Percentiles rank a stretch among this genome's conserved stretches.
phyloP scores from a whole-genome alignment of 2,888 invertebrate genomes.

The Caenorhabditis sp. region DNA sequence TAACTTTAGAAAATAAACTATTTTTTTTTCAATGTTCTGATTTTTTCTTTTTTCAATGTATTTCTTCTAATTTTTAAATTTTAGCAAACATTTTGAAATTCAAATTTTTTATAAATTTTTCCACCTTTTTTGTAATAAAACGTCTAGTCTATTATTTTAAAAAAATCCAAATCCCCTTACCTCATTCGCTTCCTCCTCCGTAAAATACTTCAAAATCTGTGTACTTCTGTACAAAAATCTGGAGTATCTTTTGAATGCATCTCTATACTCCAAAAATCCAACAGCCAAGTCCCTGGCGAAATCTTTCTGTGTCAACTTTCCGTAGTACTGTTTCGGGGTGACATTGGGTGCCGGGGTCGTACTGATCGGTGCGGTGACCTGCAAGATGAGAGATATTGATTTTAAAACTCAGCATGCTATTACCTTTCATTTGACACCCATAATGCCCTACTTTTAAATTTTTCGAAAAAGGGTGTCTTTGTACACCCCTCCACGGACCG shows the following conservation, averaged over 20 bases:
- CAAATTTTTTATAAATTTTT: not conserved
- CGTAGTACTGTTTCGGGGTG: not conserved
- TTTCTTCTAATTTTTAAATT: no score
- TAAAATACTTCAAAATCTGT: not conserved
- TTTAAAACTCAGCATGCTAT: not conserved
- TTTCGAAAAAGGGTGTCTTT: no score
- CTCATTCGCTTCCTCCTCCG: not conserved
- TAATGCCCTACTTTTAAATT: not conserved
- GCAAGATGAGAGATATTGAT: not conserved
- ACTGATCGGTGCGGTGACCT: not conserved
- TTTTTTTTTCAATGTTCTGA: no score
- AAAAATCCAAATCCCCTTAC: not conserved
- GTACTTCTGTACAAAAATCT: slow-evolving; percentile 6
- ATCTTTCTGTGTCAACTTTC: not conserved
- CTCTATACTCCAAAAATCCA: not conserved
- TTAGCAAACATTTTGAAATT: no score
- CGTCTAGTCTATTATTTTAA: not conserved
- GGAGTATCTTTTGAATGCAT: not conserved
- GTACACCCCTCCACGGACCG: no score
- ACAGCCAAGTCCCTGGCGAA: not conserved
- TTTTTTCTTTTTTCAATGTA: no score
- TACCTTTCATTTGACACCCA: not conserved
- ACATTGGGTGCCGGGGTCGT: not conserved
- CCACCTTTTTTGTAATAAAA: no score
- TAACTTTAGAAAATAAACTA: no score